phyloP scores from a whole-genome alignment of 2,797 vertebrate species.

The Premnoplex brunnescens region DNA sequence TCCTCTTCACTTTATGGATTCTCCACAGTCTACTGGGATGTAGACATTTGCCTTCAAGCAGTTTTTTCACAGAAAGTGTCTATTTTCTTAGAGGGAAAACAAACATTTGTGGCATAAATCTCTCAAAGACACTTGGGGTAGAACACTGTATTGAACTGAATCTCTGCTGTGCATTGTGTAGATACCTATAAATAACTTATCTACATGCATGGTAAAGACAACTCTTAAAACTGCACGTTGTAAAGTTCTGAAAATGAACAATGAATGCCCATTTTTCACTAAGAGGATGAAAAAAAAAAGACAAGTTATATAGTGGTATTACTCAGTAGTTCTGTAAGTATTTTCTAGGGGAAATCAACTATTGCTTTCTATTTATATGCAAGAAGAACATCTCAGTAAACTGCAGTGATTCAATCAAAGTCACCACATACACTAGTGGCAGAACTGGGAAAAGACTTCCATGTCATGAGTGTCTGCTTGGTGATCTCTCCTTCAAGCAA shows the following conservation, averaged over 20 bases:
- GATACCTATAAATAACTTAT: background rate
- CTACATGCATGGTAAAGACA: background rate
- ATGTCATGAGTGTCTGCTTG: background rate
- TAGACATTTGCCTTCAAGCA: background rate
- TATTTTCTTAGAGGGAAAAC: background rate
- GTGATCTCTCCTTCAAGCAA: background rate
- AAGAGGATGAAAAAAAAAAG: background rate
- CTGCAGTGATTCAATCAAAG: background rate
- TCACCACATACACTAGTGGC: background rate
- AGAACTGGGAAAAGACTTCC: background rate
- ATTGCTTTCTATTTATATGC: background rate
- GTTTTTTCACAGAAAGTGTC: background rate
- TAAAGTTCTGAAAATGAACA: background rate
- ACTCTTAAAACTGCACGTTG: background rate
- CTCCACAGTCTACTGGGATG: background rate
- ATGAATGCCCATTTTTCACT: background rate
- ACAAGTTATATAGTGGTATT: background rate
- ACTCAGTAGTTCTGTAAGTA: background rate
- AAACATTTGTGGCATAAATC: background rate
- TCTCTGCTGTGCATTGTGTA: accelerated
- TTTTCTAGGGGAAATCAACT: background rate
- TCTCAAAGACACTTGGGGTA: background rate
- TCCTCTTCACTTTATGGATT: background rate
- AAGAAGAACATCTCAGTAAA: background rate
- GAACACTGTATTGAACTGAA: background rate